phyloP scores from a whole-genome alignment of 2,797 vertebrate species.

The Oreonectes daqikongensis region DNA sequence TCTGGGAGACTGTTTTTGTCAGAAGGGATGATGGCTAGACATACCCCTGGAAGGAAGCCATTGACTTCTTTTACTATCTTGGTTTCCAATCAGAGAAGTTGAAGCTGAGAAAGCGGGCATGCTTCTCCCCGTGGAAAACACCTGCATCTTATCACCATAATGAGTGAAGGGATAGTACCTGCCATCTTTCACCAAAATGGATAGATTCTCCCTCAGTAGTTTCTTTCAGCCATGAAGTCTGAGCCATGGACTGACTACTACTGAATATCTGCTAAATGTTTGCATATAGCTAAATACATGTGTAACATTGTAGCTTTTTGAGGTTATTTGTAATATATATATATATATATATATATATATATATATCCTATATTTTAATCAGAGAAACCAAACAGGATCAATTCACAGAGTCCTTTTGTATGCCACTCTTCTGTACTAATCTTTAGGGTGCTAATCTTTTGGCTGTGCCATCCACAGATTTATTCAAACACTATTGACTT shows the following conservation, averaged over 20 bases:
- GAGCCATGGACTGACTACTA: constrained; percentile 4
- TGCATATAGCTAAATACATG: not conserved
- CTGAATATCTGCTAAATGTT: constrained; percentile 24
- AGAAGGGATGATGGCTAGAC: constrained; percentile 64
- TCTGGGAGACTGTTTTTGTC: constrained; percentile 54
- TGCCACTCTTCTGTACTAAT: not conserved
- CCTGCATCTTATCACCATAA: constrained; percentile 73
- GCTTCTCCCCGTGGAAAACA: constrained; percentile 64
- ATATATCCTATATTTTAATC: no score
- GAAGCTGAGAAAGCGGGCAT: constrained; percentile 65
- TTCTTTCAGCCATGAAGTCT: not conserved
- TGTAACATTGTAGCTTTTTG: no score
- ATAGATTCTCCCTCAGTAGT: not conserved
- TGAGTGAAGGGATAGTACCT: constrained; percentile 60
- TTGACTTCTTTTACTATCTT: constrained; percentile 65
- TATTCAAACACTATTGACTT: constrained; percentile 52
- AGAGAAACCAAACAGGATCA: no score
- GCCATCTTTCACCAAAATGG: constrained; percentile 40
- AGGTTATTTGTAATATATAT: no score
- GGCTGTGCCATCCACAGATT: not conserved
- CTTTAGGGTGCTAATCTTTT: not conserved
- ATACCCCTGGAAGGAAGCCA: constrained; percentile 58
- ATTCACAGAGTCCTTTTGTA: not conserved
- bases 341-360: no score
- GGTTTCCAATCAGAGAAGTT: constrained; percentile 59